Percentiles rank a stretch among this genome's conserved stretches.
These are phyloP conservation scores for Spatulosminthurus flaviceps DNA, from an alignment of 2,888 invertebrate genomes.

Conservation along the genomic window DNA sequence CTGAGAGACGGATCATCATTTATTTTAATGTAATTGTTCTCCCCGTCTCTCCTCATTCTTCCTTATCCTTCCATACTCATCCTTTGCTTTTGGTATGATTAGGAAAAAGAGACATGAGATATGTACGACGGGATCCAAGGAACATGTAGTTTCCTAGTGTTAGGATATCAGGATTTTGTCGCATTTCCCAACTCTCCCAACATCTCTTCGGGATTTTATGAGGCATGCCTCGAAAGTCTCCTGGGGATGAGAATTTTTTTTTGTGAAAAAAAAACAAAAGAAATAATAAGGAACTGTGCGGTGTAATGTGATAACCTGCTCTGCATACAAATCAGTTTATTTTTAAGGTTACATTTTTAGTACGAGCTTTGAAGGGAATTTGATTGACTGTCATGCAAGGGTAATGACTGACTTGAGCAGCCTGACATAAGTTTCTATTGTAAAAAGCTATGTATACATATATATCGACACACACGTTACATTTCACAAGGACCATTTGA, in stretches of 20 bases:
- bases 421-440: not conserved
- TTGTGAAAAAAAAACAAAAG: not conserved
- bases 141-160: not conserved
- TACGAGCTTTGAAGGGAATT: slow-evolving; percentile 19
- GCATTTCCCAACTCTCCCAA: not conserved
- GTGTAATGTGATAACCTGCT: slow-evolving; percentile 3
- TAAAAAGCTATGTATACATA: too few species aligned
- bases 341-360: not conserved
- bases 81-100: too few species aligned
- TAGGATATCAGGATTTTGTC: not conserved
- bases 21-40: slow-evolving; percentile 9
- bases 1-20: not conserved
- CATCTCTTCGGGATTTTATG: not conserved
- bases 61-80: too few species aligned
- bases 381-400: slow-evolving; percentile 36
- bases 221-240: not conserved
- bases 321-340: slow-evolving; percentile 18
- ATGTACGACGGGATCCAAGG: not conserved
- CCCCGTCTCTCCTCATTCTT: not conserved
- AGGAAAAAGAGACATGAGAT: too few species aligned
- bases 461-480: too few species aligned
- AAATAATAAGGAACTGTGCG: slow-evolving; percentile 9
- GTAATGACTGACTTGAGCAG: not conserved
- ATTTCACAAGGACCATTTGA: too few species aligned
- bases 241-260: slow-evolving; percentile 11